phyloP scores from a whole-genome alignment of 2,888 invertebrate species.

The Trichacis sp. region DNA sequence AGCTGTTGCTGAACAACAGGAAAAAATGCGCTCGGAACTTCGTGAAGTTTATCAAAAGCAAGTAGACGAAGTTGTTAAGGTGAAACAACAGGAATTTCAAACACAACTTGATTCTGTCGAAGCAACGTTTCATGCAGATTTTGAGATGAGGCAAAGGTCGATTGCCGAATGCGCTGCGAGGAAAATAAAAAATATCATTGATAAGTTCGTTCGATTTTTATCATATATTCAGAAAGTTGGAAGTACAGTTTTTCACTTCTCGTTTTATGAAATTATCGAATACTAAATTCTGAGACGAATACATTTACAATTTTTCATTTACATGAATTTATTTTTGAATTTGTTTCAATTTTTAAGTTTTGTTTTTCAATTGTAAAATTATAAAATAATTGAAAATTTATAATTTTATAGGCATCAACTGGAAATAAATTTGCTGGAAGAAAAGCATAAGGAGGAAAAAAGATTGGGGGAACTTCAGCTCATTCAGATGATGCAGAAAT shows the following conservation, averaged over 20 bases:
- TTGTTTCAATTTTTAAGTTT: too few species aligned
- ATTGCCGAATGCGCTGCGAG: constrained; percentile 79
- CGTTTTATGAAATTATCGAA: too few species aligned
- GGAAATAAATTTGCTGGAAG: constrained; percentile 82
- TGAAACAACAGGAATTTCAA: constrained; percentile 83
- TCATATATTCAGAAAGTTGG: not conserved
- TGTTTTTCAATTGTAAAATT: too few species aligned
- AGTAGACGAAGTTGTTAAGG: constrained; percentile 81
- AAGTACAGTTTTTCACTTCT: too few species aligned
- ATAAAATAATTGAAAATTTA: too few species aligned
- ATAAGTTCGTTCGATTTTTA: constrained; percentile 71
- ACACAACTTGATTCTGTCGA: constrained; percentile 80
- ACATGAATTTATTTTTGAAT: too few species aligned
- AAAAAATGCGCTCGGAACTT: constrained; percentile 77
- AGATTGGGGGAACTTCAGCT: constrained; percentile 79
- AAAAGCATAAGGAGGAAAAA: constrained; percentile 84
- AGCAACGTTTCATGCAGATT: constrained; percentile 74
- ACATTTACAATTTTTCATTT: too few species aligned
- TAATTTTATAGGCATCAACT: constrained; percentile 77
- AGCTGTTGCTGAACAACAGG: constrained; percentile 71
- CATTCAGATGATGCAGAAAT: constrained; percentile 77
- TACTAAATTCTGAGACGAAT: too few species aligned
- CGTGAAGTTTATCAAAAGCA: constrained; percentile 84
- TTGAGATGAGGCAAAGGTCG: constrained; percentile 75
- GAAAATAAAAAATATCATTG: constrained; percentile 79